A percentile compares a stretch with the other conserved stretches of the same genome.
Evolutionary conservation across 1,140 invertebrate species (phyloP).

Genomic region (Araneus ventricosus): DNA sequence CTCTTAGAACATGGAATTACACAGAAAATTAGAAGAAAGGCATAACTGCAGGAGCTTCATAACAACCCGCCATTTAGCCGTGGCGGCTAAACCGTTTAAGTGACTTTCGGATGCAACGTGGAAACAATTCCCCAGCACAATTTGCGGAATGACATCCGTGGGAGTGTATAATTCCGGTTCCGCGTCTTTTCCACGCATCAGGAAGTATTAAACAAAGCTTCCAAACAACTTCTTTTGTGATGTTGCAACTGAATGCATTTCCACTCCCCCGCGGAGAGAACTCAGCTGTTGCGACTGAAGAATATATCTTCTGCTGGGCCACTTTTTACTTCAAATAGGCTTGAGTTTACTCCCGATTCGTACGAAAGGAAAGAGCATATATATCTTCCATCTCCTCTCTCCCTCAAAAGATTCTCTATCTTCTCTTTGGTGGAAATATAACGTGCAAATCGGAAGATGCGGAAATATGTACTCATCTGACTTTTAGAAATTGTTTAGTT

Average conservation of each 20-base stretch:
- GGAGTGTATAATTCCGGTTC: not conserved
- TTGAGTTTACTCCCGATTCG: not conserved
- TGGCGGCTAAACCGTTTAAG: not conserved
- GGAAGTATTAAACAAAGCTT: constrained; percentile 47
- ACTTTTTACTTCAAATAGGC: not conserved
- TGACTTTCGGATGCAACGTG: constrained; percentile 1
- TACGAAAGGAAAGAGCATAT: constrained; percentile 3
- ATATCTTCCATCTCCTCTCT: not conserved
- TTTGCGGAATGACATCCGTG: constrained; percentile 49
- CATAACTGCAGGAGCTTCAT: not conserved
- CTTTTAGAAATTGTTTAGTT: not conserved
- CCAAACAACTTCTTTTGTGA: constrained; percentile 37
- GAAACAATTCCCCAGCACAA: constrained; percentile 29
- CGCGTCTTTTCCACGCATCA: not conserved
- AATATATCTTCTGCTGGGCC: not conserved
- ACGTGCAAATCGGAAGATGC: not conserved
- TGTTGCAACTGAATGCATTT: constrained; percentile 24
- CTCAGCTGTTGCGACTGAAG: constrained; percentile 14
- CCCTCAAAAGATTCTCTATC: not conserved
- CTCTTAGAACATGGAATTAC: no score
- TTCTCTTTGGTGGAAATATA: not conserved
- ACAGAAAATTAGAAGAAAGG: no score
- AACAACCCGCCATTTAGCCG: not conserved
- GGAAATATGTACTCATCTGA: not conserved
- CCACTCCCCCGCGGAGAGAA: constrained; percentile 19